Conservation (phyloP, 2,797 vertebrate species). For the Chaetodon trifasciatus region DNA sequence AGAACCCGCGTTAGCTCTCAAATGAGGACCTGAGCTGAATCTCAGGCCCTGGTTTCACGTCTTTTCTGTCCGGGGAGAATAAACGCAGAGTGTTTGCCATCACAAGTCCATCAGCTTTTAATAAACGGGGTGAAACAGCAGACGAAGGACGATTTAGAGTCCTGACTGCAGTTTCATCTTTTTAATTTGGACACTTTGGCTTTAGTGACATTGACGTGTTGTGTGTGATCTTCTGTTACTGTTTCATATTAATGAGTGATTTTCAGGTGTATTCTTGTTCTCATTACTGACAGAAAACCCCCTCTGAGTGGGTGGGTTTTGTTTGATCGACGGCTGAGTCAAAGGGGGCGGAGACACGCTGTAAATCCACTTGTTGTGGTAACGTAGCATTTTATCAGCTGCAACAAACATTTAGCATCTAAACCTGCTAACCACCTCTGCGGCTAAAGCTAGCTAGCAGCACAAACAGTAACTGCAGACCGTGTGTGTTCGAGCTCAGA, state of each 20-base stretch:
- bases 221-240: background rate
- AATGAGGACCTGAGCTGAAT: constrained; percentile 17
- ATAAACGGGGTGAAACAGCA: too few relatives aligned
- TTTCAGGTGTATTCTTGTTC: background rate
- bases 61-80: background rate
- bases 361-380: background rate
- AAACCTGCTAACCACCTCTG: background rate
- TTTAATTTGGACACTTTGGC: background rate
- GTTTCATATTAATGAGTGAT: background rate
- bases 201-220: background rate
- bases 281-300: background rate
- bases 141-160: background rate
- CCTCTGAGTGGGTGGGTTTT: background rate
- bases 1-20: background rate
- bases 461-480: too few relatives aligned
- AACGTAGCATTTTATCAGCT: too few relatives aligned
- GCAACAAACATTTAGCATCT: too few relatives aligned
- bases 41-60: background rate
- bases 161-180: background rate
- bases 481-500: too few relatives aligned
- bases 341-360: background rate
- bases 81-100: constrained; percentile 1
- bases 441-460: too few relatives aligned
- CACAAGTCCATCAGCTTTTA: background rate
- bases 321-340: constrained; percentile 5